Conservation (phyloP, 2,113 vertebrate species). For the Limanda limanda region DNA sequence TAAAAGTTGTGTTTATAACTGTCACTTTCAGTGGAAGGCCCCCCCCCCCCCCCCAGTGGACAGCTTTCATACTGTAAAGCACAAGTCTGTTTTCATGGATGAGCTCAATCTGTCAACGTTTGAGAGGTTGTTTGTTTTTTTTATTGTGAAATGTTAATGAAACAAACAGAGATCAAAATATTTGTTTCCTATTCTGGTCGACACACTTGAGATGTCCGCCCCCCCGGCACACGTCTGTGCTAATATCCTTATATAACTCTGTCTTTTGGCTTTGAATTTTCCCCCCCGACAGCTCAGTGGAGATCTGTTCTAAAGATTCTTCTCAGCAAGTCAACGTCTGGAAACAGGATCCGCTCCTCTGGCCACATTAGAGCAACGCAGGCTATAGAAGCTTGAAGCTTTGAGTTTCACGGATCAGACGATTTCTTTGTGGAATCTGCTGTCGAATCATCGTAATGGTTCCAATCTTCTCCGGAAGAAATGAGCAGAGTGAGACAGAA, state of each 20-base stretch:
- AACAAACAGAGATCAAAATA: constrained; percentile 50
- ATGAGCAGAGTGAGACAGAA: constrained; percentile 10
- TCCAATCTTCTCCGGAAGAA: neutral
- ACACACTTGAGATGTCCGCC: constrained; percentile 11
- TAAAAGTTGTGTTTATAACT: neutral
- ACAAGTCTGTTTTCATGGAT: constrained; percentile 22
- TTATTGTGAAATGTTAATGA: constrained; percentile 50
- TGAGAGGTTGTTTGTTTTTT: neutral
- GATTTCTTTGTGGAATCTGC: too few relatives aligned
- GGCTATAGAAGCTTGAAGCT: too few relatives aligned
- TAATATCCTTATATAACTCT: neutral
- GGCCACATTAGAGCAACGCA: too few relatives aligned
- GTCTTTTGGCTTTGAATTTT: neutral
- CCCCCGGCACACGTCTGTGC: neutral
- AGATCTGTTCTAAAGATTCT: constrained; percentile 8
- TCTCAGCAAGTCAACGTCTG: neutral
- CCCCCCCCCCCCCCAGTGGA: constrained; percentile 1
- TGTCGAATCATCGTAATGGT: too few relatives aligned
- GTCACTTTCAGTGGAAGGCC: constrained; percentile 21
- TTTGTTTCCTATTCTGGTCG: constrained; percentile 35
- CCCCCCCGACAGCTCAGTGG: neutral
- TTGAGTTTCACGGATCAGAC: too few relatives aligned
- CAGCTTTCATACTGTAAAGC: constrained; percentile 18
- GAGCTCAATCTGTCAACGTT: constrained; percentile 62
- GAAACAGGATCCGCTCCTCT: too few relatives aligned